Percentiles rank a stretch among this genome's conserved stretches.
Conservation (phyloP, 2,113 vertebrate species). For the Halcyon senegalensis region DNA sequence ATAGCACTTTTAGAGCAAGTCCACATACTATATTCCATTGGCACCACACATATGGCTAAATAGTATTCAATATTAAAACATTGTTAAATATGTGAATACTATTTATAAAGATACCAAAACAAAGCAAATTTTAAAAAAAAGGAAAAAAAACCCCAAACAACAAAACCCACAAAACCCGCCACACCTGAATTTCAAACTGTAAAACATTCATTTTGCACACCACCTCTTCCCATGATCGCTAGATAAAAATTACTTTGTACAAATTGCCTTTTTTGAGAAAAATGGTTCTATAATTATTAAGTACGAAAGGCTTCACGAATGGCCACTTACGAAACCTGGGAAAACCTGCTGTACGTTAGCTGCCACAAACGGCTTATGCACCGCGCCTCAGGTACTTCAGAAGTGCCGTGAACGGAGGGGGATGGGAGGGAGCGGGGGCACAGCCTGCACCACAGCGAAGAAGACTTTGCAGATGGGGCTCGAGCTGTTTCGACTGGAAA, state of each 20-base stretch:
- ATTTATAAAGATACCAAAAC: not conserved
- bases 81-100: accelerated
- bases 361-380: not conserved
- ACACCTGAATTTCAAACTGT: not conserved
- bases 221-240: not conserved
- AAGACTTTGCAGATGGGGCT: not conserved
- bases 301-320: not conserved
- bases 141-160: too few relatives aligned
- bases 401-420: accelerated
- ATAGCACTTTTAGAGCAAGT: conserved; percentile 25
- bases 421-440: too few relatives aligned
- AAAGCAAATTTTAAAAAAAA: not conserved
- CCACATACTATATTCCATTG: conserved; percentile 47
- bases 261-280: not conserved
- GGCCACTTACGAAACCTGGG: accelerated
- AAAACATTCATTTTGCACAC: not conserved
- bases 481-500: accelerated
- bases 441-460: too few relatives aligned
- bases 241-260: not conserved
- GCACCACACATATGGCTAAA: not conserved
- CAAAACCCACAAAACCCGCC: not conserved
- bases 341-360: accelerated
- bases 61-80: not conserved
- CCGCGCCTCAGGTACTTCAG: accelerated
- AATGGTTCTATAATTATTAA: accelerated